phyloP scores from a whole-genome alignment of 1,140 invertebrate genomes.

The Colletes gigas region DNA sequence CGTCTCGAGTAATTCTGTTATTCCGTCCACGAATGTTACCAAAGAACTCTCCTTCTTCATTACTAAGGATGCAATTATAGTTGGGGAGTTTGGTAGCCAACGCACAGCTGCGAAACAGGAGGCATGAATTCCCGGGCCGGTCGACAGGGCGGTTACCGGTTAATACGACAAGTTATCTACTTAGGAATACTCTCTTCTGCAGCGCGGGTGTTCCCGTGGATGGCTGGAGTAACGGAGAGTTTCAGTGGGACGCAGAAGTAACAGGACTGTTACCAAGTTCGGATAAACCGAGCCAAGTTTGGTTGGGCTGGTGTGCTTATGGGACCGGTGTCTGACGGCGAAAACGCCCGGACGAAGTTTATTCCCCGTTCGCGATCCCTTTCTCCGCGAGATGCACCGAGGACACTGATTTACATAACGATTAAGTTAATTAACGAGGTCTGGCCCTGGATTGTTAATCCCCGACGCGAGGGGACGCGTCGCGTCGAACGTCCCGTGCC shows the following conservation, averaged over 20 bases:
- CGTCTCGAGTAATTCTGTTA: too few species aligned
- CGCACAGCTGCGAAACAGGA: conserved; percentile 27
- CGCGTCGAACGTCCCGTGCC: conserved; percentile 5
- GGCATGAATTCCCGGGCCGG: conserved; percentile 43
- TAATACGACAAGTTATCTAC: conserved; percentile 78
- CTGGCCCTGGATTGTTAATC: conserved; percentile 33
- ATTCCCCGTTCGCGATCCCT: conserved; percentile 34
- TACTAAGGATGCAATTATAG: not conserved
- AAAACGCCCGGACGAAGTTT: conserved; percentile 63
- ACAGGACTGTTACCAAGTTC: conserved; percentile 69
- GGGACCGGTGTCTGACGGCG: conserved; percentile 51
- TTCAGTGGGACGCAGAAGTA: conserved; percentile 24
- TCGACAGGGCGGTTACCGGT: conserved; percentile 57
- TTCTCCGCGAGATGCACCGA: conserved; percentile 41
- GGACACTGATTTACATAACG: conserved; percentile 70
- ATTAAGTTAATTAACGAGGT: conserved; percentile 68
- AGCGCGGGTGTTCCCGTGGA: conserved; percentile 27
- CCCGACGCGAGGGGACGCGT: not conserved
- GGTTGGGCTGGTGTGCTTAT: conserved; percentile 47
- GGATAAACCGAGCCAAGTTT: conserved; percentile 72
- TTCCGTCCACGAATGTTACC: too few species aligned
- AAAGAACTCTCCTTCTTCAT: too few species aligned
- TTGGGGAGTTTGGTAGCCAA: not conserved
- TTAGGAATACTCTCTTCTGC: conserved; percentile 75
- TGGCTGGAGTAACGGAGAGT: conserved; percentile 30